Base-by-base conservation (phyloP, 2,888 invertebrate species). In the Melikaiella ostensackeni region DNA sequence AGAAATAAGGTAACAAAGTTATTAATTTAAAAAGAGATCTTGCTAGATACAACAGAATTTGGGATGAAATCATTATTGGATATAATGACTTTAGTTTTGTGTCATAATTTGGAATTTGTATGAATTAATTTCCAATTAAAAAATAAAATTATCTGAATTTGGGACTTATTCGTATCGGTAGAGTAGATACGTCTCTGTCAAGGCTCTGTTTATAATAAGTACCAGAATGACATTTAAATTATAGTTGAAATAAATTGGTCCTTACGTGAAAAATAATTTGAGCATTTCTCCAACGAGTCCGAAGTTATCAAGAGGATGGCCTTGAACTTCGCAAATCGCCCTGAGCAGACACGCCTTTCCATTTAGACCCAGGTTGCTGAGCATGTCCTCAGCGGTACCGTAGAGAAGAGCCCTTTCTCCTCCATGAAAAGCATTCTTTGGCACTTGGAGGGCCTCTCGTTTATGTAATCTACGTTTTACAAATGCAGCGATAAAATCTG, bases 241-340 rank as follows among this genome's bases (percentile, higher is more conserved):
- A n/a, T n/a, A n/a, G n/a, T n/a, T n/a, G n/a, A 59, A 61, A 27
- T 70, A 76, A 59, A 64, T 61, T 19, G 50, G 75, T 78, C 93
- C 95, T 94, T 90, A 97, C 97, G 96, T 96, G 86, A 97, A 94
- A 89, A 97, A 97, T 8, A 97, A 90, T 88, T 96, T 96, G 83
- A 96, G 93, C 86, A 97, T 94, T 93, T 97, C 97, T 0, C 97
- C 97, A 62, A 97, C 90, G 74, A 97, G 93, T 7, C 97, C 97
- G 85, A 96, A 96, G 85, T 96, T 95, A 73, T 93, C 93, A 80
- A 97, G 91, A 0, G 95, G 95, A 87, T 96, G 95, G 0, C 97
- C 96, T 86, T 97, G 97, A 61, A 97, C 95, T 91, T 97, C 97
- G 86, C 97, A 97, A 80, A 97, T 97, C 1, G 97, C 96, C 81